Percentiles rank a stretch among this genome's conserved stretches.
phyloP scores from a whole-genome alignment of 2,113 vertebrate genomes.

The Entosphenus tridentatus region DNA sequence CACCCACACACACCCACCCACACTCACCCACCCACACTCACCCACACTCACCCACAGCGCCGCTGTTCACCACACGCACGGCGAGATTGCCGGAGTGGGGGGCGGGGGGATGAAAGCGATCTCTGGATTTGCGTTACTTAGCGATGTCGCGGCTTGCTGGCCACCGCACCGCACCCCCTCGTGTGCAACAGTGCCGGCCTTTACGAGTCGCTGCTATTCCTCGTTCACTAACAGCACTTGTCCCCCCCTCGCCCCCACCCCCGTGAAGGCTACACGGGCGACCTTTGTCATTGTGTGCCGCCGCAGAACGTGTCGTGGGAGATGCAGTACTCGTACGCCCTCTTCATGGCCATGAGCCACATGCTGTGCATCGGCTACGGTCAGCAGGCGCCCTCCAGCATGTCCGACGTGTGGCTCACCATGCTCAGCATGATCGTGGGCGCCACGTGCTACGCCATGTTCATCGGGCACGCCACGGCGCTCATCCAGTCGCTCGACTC shows the following conservation, averaged over 20 bases:
- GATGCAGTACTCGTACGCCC: conserved; percentile 90
- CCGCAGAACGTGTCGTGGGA: conserved; percentile 93
- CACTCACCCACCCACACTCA: no score
- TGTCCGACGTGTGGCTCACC: conserved; percentile 98
- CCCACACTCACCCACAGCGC: no score
- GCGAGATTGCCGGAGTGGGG: no score
- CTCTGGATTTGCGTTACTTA: no score
- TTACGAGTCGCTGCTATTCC: background rate
- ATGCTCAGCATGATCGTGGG: conserved; percentile 98
- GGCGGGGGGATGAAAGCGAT: no score
- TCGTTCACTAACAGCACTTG: background rate
- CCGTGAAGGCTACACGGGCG: background rate
- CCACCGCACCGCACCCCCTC: no score
- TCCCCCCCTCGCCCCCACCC: background rate
- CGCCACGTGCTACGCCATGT: conserved; percentile 97
- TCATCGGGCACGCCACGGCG: conserved; percentile 85
- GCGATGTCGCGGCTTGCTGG: no score
- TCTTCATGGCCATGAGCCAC: conserved; percentile 99
- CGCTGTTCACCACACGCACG: no score
- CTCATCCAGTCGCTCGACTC: conserved; percentile 95
- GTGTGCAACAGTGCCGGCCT: no score
- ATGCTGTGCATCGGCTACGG: conserved; percentile 98
- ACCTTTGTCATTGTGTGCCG: conserved; percentile 10
- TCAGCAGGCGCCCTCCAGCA: conserved; percentile 76
- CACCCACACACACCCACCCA: no score